Evolutionary conservation across 2,113 vertebrate species (phyloP).

Genomic region (Progne subis): DNA sequence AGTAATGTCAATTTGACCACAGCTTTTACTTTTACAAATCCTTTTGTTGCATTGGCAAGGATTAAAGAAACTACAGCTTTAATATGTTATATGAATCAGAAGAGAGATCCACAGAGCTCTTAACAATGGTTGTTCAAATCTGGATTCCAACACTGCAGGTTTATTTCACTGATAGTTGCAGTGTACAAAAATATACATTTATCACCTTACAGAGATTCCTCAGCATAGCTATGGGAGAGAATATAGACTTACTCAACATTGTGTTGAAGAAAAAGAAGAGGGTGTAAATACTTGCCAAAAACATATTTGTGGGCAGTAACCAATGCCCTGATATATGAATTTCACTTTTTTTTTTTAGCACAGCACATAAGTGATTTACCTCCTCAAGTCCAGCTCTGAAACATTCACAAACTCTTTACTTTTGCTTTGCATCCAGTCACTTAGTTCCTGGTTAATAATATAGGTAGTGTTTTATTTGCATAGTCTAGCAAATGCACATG

Average conservation of each 20-base stretch:
- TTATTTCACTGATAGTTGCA: background rate
- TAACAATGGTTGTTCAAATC: background rate
- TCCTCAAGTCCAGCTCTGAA: background rate
- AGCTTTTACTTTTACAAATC: background rate
- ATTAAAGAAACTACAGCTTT: background rate
- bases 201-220: background rate
- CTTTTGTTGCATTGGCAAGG: background rate
- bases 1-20: background rate
- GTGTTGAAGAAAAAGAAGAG: background rate
- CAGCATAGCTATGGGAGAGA: background rate
- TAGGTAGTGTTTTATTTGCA: conserved; percentile 50
- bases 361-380: background rate
- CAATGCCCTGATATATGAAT: background rate
- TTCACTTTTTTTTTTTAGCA: background rate
- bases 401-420: background rate
- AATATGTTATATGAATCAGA: background rate
- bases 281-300: background rate
- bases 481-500: conserved; percentile 49
- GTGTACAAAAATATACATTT: background rate
- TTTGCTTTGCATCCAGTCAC: conserved; percentile 26
- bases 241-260: background rate
- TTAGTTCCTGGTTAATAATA: background rate
- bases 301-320: background rate
- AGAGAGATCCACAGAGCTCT: background rate
- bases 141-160: background rate